Conservation (phyloP, 2,113 vertebrate species). For the Perognathus longimembris region DNA sequence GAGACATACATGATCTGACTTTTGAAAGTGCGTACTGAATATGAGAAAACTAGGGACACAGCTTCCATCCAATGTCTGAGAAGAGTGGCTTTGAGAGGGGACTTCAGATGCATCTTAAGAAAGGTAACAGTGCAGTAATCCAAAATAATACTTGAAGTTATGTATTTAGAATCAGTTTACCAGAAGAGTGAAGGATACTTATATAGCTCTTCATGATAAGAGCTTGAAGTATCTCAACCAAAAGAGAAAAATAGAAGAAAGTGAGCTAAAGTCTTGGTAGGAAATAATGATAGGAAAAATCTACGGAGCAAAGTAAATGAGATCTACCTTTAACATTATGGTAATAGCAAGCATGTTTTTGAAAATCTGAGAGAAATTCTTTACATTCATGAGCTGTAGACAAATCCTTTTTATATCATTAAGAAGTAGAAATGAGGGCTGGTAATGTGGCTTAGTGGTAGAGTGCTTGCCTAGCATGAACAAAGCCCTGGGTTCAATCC, state of each 20-base stretch:
- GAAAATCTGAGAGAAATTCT: constrained; percentile 18
- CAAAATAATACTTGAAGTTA: constrained; percentile 58
- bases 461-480: too few relatives aligned
- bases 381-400: neutral
- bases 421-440: neutral
- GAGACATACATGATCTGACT: constrained; percentile 12
- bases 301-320: neutral
- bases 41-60: neutral
- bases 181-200: constrained; percentile 55
- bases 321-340: neutral
- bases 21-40: neutral
- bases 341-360: neutral
- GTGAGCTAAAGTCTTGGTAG: neutral
- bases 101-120: constrained; percentile 38
- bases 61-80: neutral
- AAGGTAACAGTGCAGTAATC: neutral
- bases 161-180: constrained; percentile 54
- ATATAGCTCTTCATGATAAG: neutral
- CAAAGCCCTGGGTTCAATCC: too few relatives aligned
- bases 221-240: constrained; percentile 19
- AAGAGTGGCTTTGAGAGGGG: constrained; percentile 27
- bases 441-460: neutral
- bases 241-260: neutral
- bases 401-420: constrained; percentile 10
- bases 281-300: constrained; percentile 29